These are phyloP conservation scores for Malachius bipustulatus DNA, from an alignment of 2,888 invertebrate genomes.

Conservation along the genomic window DNA sequence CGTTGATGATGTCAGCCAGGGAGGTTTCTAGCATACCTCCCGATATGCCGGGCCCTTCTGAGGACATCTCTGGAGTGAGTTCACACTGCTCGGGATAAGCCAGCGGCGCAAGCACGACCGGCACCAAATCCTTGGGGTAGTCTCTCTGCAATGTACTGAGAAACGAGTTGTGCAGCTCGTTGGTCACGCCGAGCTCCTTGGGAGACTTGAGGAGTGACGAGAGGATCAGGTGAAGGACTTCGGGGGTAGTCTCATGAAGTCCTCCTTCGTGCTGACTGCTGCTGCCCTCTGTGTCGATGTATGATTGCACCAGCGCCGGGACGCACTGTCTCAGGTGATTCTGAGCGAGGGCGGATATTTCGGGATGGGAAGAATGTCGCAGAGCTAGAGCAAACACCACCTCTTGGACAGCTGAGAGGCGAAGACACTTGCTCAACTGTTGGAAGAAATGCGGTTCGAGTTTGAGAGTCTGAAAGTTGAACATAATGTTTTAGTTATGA, in stretches of 20 bases:
- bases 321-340: slow-evolving; percentile 72
- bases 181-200: slow-evolving; percentile 50
- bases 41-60: slow-evolving; percentile 46
- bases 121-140: slow-evolving; percentile 79
- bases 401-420: slow-evolving; percentile 81
- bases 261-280: slow-evolving; percentile 62
- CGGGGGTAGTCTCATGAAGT: slow-evolving; percentile 81
- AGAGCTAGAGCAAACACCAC: slow-evolving; percentile 80
- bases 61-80: slow-evolving; percentile 51
- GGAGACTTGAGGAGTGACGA: slow-evolving; percentile 47
- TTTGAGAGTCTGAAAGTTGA: slow-evolving; percentile 53
- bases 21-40: slow-evolving; percentile 54
- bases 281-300: slow-evolving; percentile 69
- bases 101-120: slow-evolving; percentile 79
- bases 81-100: slow-evolving; percentile 70
- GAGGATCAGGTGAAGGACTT: slow-evolving; percentile 75
- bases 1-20: slow-evolving; percentile 78
- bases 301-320: slow-evolving; percentile 74
- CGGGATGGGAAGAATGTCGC: slow-evolving; percentile 65
- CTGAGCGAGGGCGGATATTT: slow-evolving; percentile 60
- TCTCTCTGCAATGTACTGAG: slow-evolving; percentile 70
- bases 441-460: slow-evolving; percentile 68
- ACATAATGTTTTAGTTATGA: slow-evolving; percentile 6
- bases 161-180: slow-evolving; percentile 69
- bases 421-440: slow-evolving; percentile 75